phyloP scores from a whole-genome alignment of 2,888 invertebrate genomes.

The Plagiodera versicolora region DNA sequence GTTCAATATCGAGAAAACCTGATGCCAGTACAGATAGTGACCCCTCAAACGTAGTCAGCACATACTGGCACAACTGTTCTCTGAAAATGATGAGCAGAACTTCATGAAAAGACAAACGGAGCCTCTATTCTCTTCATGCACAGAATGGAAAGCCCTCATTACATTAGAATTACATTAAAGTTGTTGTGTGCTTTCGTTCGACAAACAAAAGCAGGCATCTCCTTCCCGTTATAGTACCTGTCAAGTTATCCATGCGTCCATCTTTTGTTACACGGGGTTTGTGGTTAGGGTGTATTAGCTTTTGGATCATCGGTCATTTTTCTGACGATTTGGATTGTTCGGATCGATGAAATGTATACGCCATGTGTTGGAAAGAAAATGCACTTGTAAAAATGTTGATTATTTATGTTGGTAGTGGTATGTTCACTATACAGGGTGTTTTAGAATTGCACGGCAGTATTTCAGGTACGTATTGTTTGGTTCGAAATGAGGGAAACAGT shows the following conservation, averaged over 20 bases:
- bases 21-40: neutral
- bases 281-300: slow-evolving; percentile 39
- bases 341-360: too few species aligned
- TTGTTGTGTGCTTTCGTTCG: slow-evolving; percentile 24
- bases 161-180: slow-evolving; percentile 38
- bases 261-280: slow-evolving; percentile 39
- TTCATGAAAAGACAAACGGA: slow-evolving; percentile 45
- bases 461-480: too few species aligned
- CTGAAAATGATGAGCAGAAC: slow-evolving; percentile 39
- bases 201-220: slow-evolving; percentile 37
- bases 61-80: slow-evolving; percentile 47
- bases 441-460: too few species aligned
- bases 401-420: too few species aligned
- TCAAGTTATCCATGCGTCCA: slow-evolving; percentile 46
- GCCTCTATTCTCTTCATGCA: slow-evolving; percentile 37
- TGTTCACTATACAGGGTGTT: too few species aligned
- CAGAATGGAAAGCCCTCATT: slow-evolving; percentile 46
- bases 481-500: too few species aligned
- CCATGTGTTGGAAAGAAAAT: too few species aligned
- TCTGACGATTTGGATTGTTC: too few species aligned
- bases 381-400: too few species aligned
- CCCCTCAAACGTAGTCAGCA: slow-evolving; percentile 1
- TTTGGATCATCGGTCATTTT: slow-evolving; percentile 27
- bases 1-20: neutral
- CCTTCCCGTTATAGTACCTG: slow-evolving; percentile 41